Conservation (phyloP, 2,888 invertebrate species). For the Tubulanus polymorphus region DNA sequence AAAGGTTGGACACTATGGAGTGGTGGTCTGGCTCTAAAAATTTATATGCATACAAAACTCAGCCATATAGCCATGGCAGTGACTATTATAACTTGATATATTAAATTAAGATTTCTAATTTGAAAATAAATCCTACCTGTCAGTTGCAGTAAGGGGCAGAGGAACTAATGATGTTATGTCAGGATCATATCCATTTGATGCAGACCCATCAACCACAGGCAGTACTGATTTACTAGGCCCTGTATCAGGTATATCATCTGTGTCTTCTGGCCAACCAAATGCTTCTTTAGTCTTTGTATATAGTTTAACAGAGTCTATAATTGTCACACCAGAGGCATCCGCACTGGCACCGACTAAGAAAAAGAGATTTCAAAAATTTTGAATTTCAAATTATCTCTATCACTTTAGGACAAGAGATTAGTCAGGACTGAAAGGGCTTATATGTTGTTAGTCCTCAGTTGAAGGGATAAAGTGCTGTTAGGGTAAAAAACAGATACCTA, state of each 20-base stretch:
- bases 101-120: too few species aligned
- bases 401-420: too few species aligned
- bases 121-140: slow-evolving; percentile 55
- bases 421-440: too few species aligned
- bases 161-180: slow-evolving; percentile 27
- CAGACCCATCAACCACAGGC: slow-evolving; percentile 1
- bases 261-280: slow-evolving; percentile 96
- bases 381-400: too few species aligned
- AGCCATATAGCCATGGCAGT: too few species aligned
- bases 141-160: slow-evolving; percentile 61
- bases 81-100: too few species aligned
- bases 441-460: too few species aligned
- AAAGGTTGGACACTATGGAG: too few species aligned
- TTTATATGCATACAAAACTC: too few species aligned
- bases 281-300: slow-evolving; percentile 93
- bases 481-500: too few species aligned
- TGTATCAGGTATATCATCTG: slow-evolving; percentile 65
- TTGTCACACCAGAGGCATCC: slow-evolving; percentile 73
- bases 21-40: too few species aligned
- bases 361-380: neutral
- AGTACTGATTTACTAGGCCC: slow-evolving; percentile 18
- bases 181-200: slow-evolving; percentile 16
- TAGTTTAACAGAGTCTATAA: slow-evolving; percentile 90
- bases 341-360: slow-evolving; percentile 53
- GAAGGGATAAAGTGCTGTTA: too few species aligned